Conservation (phyloP, 2,888 invertebrate species). For the Nowickia ferox region DNA sequence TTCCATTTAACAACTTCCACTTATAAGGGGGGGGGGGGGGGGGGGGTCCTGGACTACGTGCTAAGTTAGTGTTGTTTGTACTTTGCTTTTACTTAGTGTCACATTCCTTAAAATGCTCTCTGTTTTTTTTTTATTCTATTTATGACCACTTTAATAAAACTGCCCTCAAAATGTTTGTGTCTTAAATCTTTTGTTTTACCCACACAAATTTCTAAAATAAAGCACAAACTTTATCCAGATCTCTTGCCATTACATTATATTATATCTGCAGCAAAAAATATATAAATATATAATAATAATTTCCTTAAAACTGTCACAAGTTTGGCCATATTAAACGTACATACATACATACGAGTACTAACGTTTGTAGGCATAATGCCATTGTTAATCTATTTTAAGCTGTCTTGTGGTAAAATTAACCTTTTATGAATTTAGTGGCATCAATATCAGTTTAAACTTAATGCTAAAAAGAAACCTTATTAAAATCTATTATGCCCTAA, state of each 20-base stretch:
- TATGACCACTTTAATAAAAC: not conserved
- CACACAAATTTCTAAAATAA: not conserved
- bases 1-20: no score
- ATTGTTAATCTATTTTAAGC: slow-evolving; percentile 45
- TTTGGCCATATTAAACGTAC: not conserved
- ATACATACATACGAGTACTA: not conserved
- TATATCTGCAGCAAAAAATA: not conserved
- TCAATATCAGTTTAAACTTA: slow-evolving; percentile 48
- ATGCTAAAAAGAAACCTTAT: slow-evolving; percentile 47
- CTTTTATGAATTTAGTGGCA: slow-evolving; percentile 61
- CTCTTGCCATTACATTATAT: not conserved
- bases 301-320: slow-evolving; percentile 46
- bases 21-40: no score
- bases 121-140: not conserved
- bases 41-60: no score
- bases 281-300: slow-evolving; percentile 11
- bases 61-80: no score
- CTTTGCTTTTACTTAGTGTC: no score
- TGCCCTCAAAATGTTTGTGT: not conserved
- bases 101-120: no score
- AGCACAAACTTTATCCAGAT: slow-evolving; percentile 22
- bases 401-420: slow-evolving; percentile 40
- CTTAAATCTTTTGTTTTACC: slow-evolving; percentile 21
- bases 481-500: slow-evolving; percentile 68
- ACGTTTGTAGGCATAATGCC: not conserved